Base-by-base conservation (phyloP, 1,140 invertebrate genomes). In the Saccostrea echinata region DNA sequence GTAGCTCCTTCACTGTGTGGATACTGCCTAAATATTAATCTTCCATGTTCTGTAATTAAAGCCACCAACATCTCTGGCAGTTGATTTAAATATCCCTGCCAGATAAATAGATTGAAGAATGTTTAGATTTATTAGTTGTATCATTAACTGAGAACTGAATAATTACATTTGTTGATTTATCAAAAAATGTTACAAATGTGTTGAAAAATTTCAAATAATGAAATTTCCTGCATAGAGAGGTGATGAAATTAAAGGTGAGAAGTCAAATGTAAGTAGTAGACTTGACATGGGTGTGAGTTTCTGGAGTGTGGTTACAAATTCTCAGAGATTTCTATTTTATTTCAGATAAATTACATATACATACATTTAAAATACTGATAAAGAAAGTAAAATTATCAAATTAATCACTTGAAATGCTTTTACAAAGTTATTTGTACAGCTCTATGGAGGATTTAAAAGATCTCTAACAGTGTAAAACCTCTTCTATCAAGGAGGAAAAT, bases 1-100 rank as follows among this genome's bases (percentile, higher is more conserved):
- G 68, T 76, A 76, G 16, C 0, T 24, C 8, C 57, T 64, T 76
- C 68, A 76, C 68, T 76, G 68, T 76, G 68, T 76, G 68, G n/a
- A n/a, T n/a, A 30, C 24, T 76, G 68, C n/a, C n/a, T n/a, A n/a
- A n/a, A n/a, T n/a, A 21, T 61, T 21, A n/a, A 61, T 18, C 9
- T 43, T 61, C n/a, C 55, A 61, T 61, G n/a, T 21, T 1, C 6
- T 61, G 43, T 43, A 21, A 57, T 21, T 61, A 21, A 61, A 61
- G 4, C 0, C 55, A 21, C 6, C 13, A 61, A 61, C 18, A 61
- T 61, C 4, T 61, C 18, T 21, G 21, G 55, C 0, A 6, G 18
- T 61, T 18, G 55, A 21, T 61, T n/a, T n/a, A 21, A 61, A 61
- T 43, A 61, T 21, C 18, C 18, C 13, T n/a, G 21, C 55, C 55